These are phyloP conservation scores for Lepidurus arcticus DNA, from an alignment of 1,140 invertebrate genomes.

Conservation along the genomic window DNA sequence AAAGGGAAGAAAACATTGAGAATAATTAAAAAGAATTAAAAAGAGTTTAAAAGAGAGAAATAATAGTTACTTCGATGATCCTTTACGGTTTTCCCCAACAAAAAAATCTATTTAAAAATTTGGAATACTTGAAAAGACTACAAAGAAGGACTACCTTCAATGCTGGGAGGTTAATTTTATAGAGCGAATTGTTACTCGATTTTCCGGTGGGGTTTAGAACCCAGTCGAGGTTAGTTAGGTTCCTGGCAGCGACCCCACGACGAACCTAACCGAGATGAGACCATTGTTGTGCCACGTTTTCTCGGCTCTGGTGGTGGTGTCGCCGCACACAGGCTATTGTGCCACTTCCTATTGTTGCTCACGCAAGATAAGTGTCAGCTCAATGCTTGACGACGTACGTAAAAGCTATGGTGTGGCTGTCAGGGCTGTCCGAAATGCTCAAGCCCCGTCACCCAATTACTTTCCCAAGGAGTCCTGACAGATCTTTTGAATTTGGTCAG, in stretches of 20 bases:
- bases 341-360: not conserved
- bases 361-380: not conserved
- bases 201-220: not conserved
- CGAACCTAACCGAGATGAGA: not conserved
- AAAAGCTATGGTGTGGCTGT: not conserved
- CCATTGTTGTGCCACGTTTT: slow-evolving; percentile 2
- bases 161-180: too few species aligned
- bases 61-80: too few species aligned
- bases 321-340: not conserved
- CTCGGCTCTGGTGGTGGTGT: not conserved
- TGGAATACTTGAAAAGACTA: too few species aligned
- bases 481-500: slow-evolving; percentile 11
- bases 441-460: slow-evolving; percentile 16
- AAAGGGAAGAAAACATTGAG: not conserved
- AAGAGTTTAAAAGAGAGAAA: too few species aligned
- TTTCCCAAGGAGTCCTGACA: not conserved
- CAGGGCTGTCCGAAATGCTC: not conserved
- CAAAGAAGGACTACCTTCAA: too few species aligned
- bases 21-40: too few species aligned
- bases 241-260: not conserved
- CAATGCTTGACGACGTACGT: not conserved
- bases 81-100: too few species aligned
- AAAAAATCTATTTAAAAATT: too few species aligned
- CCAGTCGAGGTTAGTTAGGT: not conserved
- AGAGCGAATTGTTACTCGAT: too few species aligned